Base-by-base conservation (phyloP, 2,113 vertebrate genomes). In the Potamarius usumacintae region DNA sequence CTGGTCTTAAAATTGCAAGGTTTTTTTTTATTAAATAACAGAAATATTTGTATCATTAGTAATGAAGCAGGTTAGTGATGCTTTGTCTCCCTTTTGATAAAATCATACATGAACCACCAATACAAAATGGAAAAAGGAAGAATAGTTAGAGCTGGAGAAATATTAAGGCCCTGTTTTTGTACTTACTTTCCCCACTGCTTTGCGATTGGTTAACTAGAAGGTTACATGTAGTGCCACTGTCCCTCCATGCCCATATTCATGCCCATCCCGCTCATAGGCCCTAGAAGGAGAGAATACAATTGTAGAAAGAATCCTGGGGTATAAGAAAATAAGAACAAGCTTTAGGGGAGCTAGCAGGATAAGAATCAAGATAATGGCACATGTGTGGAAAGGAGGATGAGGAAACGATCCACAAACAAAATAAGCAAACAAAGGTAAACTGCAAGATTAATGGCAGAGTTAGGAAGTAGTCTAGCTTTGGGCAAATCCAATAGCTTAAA, bases 171-270 rank as follows among this genome's bases (percentile, higher is more conserved):
- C 93, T 82, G 91, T 93, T 94, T 72, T 53, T 92, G 95, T 97
- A 99, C 98, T 99, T 98, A 99, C 98, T 98, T 97, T 96, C 96
- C 97, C 96, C 96, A 96, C 90, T 95, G 96, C 96, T 97, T 97
- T 97, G 97, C 96, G 96, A 97, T 97, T 97, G 97, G 96, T 96
- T 96, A 95, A 95, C 96, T 96, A 96, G 95, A 94, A 96, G 96
- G 96, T 99, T 99, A 99, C 98, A 99, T 99, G 97, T 99, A 99
- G 97, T 99, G 98, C 98, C 98, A 99, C 94, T 99, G 98, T 96
- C 98, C 98, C 96, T 99, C 98, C 98, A 99, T 99, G 93, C 98
- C 98, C 97, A 99, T 99, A 97, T 99, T 99, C 98, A 99, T 99
- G 94, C 98, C 97, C 98, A 99, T 99, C 94, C 98, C 98, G 96